Base-by-base conservation (phyloP, 2,797 vertebrate genomes). In the Artibeus lituratus region DNA sequence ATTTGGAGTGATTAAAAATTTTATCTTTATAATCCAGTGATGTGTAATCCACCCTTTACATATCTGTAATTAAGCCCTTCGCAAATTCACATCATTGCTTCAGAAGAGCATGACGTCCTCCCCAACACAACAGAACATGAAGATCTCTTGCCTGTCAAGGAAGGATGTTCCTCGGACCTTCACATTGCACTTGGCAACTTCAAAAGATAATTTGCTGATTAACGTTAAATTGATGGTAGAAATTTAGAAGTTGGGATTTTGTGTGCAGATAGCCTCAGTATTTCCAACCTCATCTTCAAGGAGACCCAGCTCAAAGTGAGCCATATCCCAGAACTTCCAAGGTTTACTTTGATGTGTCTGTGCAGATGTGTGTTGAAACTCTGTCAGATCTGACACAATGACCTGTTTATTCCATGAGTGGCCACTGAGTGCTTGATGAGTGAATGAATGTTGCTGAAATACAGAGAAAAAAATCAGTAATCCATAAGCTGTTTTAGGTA, bases 331-430 rank as follows among this genome's bases (percentile, higher is more conserved):
- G 53, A 70, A 14, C 2, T 32, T 84, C n/a, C 15, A 16, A 37
- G 18, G 39, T 37, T 19, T 15, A 3, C 22, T 16, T 57, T 0
- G 9, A 26, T 10, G 0, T 21, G 47, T 70, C 59, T 51, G 0
- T 29, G 42, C n/a, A 80, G 47, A 19, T 1, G 0, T 62, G 18
- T 11, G 24, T 62, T 70, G 14, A 65, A 65, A 29, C 29, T 57
- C 42, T n/a, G 7, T 82, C 51, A 16, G 6, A 26, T 70, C 82
- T 78, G 78, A 70, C 35, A 51, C 26, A n/a, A 16, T 16, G 26
- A 8, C 42, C 73, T 32, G 26, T 49, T 65, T 47, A 26, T 18
- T 37, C 29, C 44, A 19, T 49, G 59, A 69, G 1, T 24, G 35
- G n/a, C 51, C 69, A 8, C 10, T 55, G 16, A 57, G 26, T 9